A percentile compares a stretch with the other conserved stretches of the same genome.
Conservation (phyloP, 1,140 invertebrate species). For the Polypedilum vanderplanki region DNA sequence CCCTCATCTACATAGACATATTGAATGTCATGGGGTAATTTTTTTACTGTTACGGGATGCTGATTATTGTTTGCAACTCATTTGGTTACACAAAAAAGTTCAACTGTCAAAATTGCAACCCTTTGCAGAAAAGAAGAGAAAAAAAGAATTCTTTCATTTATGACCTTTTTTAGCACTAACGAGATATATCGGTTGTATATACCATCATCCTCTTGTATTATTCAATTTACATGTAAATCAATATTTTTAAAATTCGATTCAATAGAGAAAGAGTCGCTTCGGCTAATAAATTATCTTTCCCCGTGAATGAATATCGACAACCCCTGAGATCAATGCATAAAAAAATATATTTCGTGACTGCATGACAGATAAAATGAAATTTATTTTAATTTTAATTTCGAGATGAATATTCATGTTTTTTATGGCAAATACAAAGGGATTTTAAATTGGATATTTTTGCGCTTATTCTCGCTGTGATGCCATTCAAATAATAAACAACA, state of each 20-base stretch:
- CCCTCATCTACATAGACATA: slow-evolving; percentile 26
- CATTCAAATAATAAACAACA: neutral
- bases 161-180: slow-evolving; percentile 25
- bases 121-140: neutral
- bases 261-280: neutral
- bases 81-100: slow-evolving; percentile 15
- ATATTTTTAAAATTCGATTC: slow-evolving; percentile 10
- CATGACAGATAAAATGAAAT: slow-evolving; percentile 20
- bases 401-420: slow-evolving; percentile 27
- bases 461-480: neutral
- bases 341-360: neutral
- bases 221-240: slow-evolving; percentile 18
- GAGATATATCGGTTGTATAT: neutral
- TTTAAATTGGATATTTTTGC: slow-evolving; percentile 6
- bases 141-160: neutral
- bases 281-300: slow-evolving; percentile 27
- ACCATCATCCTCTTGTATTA: neutral
- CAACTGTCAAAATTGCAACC: slow-evolving; percentile 5
- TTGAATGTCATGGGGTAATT: slow-evolving; percentile 12
- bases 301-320: slow-evolving; percentile 23
- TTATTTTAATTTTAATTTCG: slow-evolving; percentile 13
- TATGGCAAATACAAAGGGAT: neutral
- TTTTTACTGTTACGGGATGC: neutral
- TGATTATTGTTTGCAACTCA: slow-evolving; percentile 24
- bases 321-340: slow-evolving; percentile 16